These are phyloP conservation scores for Calyptomena viridis DNA, from an alignment of 2,113 vertebrate genomes.

Conservation along the genomic window DNA sequence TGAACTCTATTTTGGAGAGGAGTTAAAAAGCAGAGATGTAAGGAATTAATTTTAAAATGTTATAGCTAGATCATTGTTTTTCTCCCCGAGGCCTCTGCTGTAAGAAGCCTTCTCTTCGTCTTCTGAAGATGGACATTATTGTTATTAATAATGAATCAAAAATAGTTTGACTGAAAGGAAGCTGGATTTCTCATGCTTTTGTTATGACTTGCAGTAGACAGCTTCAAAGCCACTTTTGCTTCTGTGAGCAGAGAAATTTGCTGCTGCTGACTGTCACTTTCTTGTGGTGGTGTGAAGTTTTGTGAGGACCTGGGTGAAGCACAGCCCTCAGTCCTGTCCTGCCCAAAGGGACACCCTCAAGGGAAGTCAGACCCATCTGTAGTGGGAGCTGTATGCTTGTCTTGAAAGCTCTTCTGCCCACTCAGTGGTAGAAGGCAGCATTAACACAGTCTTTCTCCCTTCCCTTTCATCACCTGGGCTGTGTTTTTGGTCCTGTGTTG, in stretches of 20 bases:
- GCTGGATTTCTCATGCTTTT: constrained; percentile 27
- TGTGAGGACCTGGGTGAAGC: neutral
- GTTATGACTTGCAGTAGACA: neutral
- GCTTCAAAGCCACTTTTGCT: neutral
- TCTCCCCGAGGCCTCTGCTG: fast-evolving
- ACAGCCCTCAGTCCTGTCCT: neutral
- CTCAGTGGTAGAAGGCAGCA: neutral
- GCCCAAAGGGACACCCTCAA: neutral
- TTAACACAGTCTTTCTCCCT: neutral
- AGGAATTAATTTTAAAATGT: neutral
- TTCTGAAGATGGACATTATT: neutral
- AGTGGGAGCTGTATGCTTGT: neutral
- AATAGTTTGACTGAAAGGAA: neutral
- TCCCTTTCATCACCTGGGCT: neutral
- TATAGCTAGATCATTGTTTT: neutral
- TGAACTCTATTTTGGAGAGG: neutral
- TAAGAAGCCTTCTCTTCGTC: neutral
- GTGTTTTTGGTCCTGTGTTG: neutral
- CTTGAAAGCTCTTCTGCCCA: neutral
- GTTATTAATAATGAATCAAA: constrained; percentile 60
- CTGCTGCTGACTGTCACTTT: neutral
- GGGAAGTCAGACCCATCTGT: neutral
- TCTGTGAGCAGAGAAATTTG: constrained; percentile 2
- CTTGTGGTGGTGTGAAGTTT: neutral
- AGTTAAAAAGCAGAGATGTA: neutral